Conservation (phyloP, 2,113 vertebrate species). For the Nothoprocta pentlandii region DNA sequence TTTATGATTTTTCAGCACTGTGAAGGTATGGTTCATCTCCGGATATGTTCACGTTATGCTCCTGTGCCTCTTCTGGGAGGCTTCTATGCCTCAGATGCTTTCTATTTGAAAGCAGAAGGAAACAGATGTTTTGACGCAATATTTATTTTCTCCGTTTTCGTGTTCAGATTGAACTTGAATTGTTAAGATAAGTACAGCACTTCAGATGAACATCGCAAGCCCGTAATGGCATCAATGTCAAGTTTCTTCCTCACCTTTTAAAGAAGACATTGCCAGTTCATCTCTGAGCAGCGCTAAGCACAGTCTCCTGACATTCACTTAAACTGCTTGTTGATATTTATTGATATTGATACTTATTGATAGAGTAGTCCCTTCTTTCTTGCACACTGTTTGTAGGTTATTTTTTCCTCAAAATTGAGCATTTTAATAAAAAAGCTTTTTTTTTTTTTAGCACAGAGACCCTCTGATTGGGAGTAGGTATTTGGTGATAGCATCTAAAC, state of each 20-base stretch:
- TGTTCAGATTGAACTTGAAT: neutral
- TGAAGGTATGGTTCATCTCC: neutral
- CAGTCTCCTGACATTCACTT: slow-evolving; percentile 28
- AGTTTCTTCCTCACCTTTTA: neutral
- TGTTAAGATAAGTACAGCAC: neutral
- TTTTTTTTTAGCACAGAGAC: slow-evolving; percentile 33
- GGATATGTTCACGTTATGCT: neutral
- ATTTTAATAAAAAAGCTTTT: slow-evolving; percentile 4
- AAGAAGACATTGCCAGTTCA: neutral
- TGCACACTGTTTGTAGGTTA: neutral
- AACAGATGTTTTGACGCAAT: neutral
- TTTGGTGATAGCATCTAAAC: slow-evolving; percentile 48
- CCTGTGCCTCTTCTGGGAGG: neutral
- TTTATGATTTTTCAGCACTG: neutral
- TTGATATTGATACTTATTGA: neutral
- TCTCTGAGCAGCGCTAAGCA: neutral
- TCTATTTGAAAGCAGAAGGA: slow-evolving; percentile 1
- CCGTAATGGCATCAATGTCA: slow-evolving; percentile 26
- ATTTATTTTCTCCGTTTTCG: slow-evolving; percentile 25
- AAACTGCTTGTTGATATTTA: slow-evolving; percentile 20
- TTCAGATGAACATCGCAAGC: neutral
- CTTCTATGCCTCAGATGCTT: neutral
- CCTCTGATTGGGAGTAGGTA: slow-evolving; percentile 18
- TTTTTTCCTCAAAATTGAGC: neutral
- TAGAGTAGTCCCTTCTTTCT: slow-evolving; percentile 4